phyloP scores from a whole-genome alignment of 2,113 vertebrate genomes.

The Ochotona princeps region DNA sequence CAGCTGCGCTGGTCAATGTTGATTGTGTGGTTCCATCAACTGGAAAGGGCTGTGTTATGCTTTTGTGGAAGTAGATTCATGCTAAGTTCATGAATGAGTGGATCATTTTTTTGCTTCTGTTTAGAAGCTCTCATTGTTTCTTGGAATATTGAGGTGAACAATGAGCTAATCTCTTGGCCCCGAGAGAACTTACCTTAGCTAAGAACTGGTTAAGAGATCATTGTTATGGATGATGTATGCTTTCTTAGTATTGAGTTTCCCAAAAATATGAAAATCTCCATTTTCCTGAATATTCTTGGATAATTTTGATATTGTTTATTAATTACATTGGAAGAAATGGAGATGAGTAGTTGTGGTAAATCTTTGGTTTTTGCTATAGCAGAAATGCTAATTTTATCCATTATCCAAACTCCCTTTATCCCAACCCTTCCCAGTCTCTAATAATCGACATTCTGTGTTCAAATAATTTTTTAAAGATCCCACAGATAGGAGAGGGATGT shows the following conservation, averaged over 20 bases:
- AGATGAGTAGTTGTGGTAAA: neutral
- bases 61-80: neutral
- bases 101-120: conserved; percentile 25
- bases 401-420: no score
- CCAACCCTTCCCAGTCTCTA: no score
- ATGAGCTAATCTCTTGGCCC: neutral
- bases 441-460: no score
- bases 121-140: neutral
- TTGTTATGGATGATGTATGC: neutral
- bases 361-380: neutral
- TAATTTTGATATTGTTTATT: neutral
- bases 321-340: conserved; percentile 21
- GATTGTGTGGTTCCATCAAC: neutral
- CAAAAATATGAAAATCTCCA: neutral
- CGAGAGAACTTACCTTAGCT: neutral
- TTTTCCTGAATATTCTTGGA: neutral
- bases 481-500: no score
- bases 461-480: no score
- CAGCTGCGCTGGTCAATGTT: neutral
- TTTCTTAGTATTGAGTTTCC: neutral
- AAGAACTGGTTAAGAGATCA: neutral
- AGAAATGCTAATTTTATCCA: no score
- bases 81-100: neutral
- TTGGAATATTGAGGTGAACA: neutral
- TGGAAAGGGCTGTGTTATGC: neutral